Evolutionary conservation across 2,888 invertebrate genomes (phyloP).

Genomic region (Leucozona laternaria): DNA sequence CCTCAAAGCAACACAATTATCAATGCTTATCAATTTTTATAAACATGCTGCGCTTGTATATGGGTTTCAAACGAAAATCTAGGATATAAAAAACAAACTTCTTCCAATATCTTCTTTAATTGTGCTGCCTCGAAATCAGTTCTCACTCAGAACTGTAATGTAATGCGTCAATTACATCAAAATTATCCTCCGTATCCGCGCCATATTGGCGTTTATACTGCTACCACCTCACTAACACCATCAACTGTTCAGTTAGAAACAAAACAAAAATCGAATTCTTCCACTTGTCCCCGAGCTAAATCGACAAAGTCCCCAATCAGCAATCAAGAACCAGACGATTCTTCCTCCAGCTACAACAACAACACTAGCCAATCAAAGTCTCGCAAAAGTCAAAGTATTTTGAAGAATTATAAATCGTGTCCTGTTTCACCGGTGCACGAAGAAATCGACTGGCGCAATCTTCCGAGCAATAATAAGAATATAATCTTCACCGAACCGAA

Average conservation of each 20-base stretch:
- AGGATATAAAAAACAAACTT: constrained; percentile 67
- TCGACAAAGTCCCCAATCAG: constrained; percentile 48
- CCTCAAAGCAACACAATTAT: constrained; percentile 4
- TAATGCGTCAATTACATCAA: constrained; percentile 83
- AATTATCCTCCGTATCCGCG: constrained; percentile 84
- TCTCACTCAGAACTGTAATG: constrained; percentile 83
- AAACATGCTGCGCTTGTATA: constrained; percentile 62
- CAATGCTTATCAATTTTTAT: constrained; percentile 28
- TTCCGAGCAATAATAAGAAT: constrained; percentile 81
- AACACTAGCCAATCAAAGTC: constrained; percentile 78
- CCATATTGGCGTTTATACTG: constrained; percentile 82
- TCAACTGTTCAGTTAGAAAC: constrained; percentile 42
- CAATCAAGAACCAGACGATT: constrained; percentile 78
- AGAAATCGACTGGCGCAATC: constrained; percentile 88
- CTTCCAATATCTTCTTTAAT: constrained; percentile 81
- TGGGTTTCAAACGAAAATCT: constrained; percentile 34
- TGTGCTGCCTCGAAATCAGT: constrained; percentile 83
- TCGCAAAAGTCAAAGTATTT: constrained; percentile 84
- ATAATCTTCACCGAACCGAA: constrained; percentile 81
- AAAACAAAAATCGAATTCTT: constrained; percentile 47
- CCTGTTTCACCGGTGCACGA: constrained; percentile 93
- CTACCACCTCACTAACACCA: constrained; percentile 67
- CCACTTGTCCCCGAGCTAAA: constrained; percentile 59
- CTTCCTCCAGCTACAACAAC: constrained; percentile 76
- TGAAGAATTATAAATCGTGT: constrained; percentile 90